These are phyloP conservation scores for Tyria jacobaeae DNA, from an alignment of 2,888 invertebrate species.

Conservation along the genomic window DNA sequence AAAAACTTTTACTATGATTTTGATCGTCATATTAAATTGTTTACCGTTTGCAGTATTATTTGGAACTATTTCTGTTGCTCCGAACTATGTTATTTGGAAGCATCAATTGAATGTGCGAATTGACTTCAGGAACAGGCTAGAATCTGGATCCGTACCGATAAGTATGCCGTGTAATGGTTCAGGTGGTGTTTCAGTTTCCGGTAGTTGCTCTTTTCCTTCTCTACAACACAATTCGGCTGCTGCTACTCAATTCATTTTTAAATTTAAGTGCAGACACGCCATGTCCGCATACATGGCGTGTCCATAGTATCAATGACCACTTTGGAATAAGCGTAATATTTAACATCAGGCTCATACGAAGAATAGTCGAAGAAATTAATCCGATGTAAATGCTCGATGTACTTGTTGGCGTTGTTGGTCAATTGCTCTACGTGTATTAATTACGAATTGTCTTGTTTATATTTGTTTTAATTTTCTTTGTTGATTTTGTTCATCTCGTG, in stretches of 20 bases:
- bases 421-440: constrained; percentile 31
- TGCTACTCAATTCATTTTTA: constrained; percentile 2
- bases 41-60: no score
- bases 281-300: constrained; percentile 33
- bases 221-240: constrained; percentile 23
- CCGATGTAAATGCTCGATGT: constrained; percentile 32
- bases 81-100: no score
- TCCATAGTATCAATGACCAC: constrained; percentile 13
- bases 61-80: no score
- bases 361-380: constrained; percentile 34
- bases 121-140: constrained; percentile 26
- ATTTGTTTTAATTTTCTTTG: constrained; percentile 21
- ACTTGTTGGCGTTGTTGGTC: constrained; percentile 38
- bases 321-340: constrained; percentile 38
- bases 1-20: no score
- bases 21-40: no score
- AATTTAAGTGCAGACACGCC: constrained; percentile 26
- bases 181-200: constrained; percentile 36
- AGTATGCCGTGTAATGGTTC: constrained; percentile 38
- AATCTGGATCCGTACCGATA: constrained; percentile 29
- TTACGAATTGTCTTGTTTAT: constrained; percentile 35
- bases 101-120: no score
- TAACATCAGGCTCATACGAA: constrained; percentile 34
- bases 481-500: constrained; percentile 39
- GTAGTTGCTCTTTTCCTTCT: constrained; percentile 25